phyloP scores from a whole-genome alignment of 2,797 vertebrate species.

The Carduelis carduelis region DNA sequence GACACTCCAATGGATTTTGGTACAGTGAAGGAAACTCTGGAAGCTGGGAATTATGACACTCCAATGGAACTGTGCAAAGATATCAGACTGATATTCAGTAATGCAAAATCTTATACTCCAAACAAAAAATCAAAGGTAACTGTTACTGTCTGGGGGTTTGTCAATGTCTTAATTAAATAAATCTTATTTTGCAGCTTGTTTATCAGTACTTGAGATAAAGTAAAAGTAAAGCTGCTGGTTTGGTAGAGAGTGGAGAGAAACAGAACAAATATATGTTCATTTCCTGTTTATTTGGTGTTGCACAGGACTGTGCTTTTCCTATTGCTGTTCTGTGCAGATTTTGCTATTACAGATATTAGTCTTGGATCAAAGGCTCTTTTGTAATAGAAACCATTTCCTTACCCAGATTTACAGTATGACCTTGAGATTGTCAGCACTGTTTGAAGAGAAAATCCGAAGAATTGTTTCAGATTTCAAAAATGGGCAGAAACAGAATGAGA shows the following conservation, averaged over 20 bases:
- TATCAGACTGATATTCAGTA: constrained; percentile 91
- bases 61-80: constrained; percentile 95
- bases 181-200: not conserved
- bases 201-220: not conserved
- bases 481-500: constrained; percentile 87
- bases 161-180: not conserved
- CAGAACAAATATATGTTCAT: not conserved
- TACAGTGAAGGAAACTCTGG: constrained; percentile 85
- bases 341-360: not conserved
- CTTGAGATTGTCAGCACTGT: constrained; percentile 90
- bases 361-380: not conserved
- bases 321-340: not conserved
- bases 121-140: constrained; percentile 96
- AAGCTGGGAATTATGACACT: constrained; percentile 89
- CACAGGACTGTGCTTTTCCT: not conserved
- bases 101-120: constrained; percentile 95
- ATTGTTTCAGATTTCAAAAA: constrained; percentile 92
- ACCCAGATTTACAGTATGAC: constrained; percentile 97
- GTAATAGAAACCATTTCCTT: constrained; percentile 6
- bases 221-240: not conserved
- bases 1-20: constrained; percentile 95
- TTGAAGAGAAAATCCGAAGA: constrained; percentile 90
- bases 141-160: not conserved
- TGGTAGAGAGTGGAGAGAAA: not conserved
- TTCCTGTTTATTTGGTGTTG: not conserved